Evolutionary conservation across 2,888 invertebrate species (phyloP).

Genomic region (Achlya flavicornis): DNA sequence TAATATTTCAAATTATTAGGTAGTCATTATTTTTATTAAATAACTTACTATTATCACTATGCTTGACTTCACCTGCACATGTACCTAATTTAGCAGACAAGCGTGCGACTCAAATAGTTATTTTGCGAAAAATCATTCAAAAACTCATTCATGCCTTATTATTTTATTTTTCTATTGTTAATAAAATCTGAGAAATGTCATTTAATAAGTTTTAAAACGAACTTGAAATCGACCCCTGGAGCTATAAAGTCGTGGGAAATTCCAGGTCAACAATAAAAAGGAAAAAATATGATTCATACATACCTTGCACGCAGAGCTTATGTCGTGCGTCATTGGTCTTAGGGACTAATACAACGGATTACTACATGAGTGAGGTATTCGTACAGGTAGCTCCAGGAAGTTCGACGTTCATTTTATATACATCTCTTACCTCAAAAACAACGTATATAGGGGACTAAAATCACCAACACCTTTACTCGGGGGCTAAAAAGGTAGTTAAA

Average conservation of each 20-base stretch:
- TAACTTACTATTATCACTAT: no score
- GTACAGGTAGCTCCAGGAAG: no score
- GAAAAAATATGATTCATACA: constrained; percentile 60
- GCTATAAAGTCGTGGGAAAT: constrained; percentile 56
- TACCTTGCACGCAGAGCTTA: constrained; percentile 30
- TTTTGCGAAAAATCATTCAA: no score
- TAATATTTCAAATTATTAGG: no score
- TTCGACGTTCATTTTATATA: no score
- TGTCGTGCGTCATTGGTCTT: constrained; percentile 29
- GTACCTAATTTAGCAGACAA: no score
- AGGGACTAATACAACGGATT: constrained; percentile 15
- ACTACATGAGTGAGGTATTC: background rate
- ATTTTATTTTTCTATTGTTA: constrained; percentile 21
- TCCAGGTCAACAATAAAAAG: constrained; percentile 44
- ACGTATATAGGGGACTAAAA: background rate
- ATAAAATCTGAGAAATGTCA: constrained; percentile 27
- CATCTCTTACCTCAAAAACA: background rate
- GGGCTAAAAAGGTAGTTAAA: no score
- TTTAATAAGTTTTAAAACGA: constrained; percentile 44
- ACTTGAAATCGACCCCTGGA: constrained; percentile 51
- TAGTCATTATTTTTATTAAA: no score
- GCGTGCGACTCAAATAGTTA: no score
- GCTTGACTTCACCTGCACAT: no score
- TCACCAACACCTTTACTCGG: no score
- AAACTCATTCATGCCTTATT: background rate